phyloP scores from a whole-genome alignment of 2,113 vertebrate species.

The Geococcyx californianus region DNA sequence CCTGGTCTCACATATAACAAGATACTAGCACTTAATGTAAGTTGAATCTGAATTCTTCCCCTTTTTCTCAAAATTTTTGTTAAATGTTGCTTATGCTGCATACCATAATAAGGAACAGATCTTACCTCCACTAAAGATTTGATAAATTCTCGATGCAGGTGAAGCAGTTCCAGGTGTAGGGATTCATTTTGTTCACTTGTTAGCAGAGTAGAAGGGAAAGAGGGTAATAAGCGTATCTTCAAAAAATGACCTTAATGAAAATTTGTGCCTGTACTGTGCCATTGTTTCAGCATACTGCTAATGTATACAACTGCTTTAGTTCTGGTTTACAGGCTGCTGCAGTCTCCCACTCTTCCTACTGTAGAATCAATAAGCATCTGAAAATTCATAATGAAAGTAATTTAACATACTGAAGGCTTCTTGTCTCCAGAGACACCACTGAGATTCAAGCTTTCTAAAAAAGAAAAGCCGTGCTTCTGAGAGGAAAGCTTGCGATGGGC shows the following conservation, averaged over 20 bases:
- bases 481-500: conserved; percentile 76
- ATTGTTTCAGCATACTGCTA: conserved; percentile 81
- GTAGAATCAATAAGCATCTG: conserved; percentile 82
- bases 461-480: conserved; percentile 71
- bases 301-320: conserved; percentile 72
- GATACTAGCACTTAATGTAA: conserved; percentile 48
- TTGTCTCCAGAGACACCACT: conserved; percentile 78
- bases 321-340: conserved; percentile 79
- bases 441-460: conserved; percentile 73
- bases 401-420: conserved; percentile 83
- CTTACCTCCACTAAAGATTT: conserved; percentile 81
- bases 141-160: conserved; percentile 77
- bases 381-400: conserved; percentile 83
- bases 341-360: conserved; percentile 77
- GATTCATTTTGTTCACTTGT: conserved; percentile 82
- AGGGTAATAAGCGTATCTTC: conserved; percentile 74
- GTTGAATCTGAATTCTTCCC: neutral
- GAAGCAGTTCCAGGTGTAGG: conserved; percentile 76
- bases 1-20: conserved; percentile 24
- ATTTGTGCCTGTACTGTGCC: conserved; percentile 76
- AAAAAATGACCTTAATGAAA: conserved; percentile 77
- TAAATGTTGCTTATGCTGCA: conserved; percentile 55
- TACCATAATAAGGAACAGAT: conserved; percentile 74
- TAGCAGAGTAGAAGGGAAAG: conserved; percentile 74
- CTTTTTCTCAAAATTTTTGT: conserved; percentile 22